Conservation (phyloP, 2,888 invertebrate species). For the Prenolepis imparis region DNA sequence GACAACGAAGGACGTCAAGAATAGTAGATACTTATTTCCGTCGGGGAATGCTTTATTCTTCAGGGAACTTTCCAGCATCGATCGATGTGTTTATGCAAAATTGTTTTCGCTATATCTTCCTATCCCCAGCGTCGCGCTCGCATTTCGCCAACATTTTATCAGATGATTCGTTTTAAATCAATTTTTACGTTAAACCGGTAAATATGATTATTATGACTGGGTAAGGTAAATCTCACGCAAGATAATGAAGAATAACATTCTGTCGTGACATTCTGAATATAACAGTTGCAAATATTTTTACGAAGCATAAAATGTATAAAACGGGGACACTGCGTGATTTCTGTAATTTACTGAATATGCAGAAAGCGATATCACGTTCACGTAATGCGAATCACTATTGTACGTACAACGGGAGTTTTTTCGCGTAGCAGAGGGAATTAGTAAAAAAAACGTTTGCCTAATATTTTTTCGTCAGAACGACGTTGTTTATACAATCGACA, state of each 20-base stretch:
- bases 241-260: conserved; percentile 16
- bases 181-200: neutral
- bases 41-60: neutral
- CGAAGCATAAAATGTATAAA: neutral
- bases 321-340: neutral
- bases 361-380: neutral
- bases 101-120: neutral
- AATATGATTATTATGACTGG: neutral
- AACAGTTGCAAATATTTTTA: conserved; percentile 2
- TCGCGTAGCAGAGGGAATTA: neutral
- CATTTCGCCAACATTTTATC: neutral
- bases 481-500: neutral
- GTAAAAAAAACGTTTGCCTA: neutral
- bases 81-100: conserved; percentile 23
- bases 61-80: conserved; percentile 6
- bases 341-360: neutral
- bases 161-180: conserved; percentile 9
- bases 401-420: neutral
- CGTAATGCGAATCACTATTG: neutral
- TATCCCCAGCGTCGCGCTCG: neutral
- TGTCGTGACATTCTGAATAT: neutral
- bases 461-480: neutral
- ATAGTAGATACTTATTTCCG: neutral
- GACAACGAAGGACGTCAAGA: neutral
- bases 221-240: neutral